Conservation (phyloP, 2,797 vertebrate genomes). For the Psittacula echo region DNA sequence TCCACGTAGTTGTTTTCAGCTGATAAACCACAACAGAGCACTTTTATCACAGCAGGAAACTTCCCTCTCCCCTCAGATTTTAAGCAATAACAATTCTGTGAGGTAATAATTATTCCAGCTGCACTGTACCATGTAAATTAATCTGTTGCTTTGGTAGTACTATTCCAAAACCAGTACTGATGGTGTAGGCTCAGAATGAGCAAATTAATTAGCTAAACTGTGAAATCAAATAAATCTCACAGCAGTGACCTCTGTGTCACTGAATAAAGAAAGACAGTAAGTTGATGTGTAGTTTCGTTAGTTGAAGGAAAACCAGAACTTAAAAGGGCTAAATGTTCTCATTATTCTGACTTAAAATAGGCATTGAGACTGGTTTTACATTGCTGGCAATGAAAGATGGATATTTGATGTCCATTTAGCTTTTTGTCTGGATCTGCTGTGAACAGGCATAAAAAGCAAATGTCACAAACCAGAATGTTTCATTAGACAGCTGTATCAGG, state of each 20-base stretch:
- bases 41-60: constrained; percentile 66
- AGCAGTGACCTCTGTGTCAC: constrained; percentile 65
- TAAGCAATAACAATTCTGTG: constrained; percentile 69
- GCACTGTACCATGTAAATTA: constrained; percentile 72
- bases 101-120: constrained; percentile 76
- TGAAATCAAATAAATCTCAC: constrained; percentile 76
- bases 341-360: constrained; percentile 16
- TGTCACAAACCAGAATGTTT: neutral
- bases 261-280: constrained; percentile 56
- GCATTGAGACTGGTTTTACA: neutral
- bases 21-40: constrained; percentile 35
- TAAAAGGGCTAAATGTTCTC: neutral
- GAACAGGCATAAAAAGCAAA: neutral
- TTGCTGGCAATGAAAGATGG: neutral
- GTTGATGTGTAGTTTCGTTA: constrained; percentile 19
- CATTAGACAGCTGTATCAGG: neutral
- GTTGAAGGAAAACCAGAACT: constrained; percentile 46
- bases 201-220: constrained; percentile 78
- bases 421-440: neutral
- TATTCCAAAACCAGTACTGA: constrained; percentile 45
- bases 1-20: constrained; percentile 24
- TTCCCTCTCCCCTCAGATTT: constrained; percentile 70
- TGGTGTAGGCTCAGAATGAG: constrained; percentile 60
- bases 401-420: neutral
- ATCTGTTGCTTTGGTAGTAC: constrained; percentile 64